phyloP scores from a whole-genome alignment of 2,113 vertebrate species.

The Brachyhypopomus occidentalis region DNA sequence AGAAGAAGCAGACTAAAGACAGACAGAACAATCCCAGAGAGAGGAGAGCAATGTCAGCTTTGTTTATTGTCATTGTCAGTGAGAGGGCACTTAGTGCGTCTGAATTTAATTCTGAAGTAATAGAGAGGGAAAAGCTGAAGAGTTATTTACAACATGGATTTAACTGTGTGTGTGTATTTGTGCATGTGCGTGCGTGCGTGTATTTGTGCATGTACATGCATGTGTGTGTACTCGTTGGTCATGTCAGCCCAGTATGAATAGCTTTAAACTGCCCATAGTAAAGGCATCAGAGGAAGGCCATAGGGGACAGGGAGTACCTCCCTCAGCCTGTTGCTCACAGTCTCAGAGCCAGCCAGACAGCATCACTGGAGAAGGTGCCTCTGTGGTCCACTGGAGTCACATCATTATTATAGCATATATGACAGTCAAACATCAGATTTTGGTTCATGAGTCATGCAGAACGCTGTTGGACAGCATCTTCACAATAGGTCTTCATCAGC shows the following conservation, averaged over 20 bases:
- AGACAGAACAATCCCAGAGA: slow-evolving; percentile 19
- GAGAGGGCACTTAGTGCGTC: background rate
- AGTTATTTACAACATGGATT: background rate
- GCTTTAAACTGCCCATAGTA: slow-evolving; percentile 64
- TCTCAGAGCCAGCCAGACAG: slow-evolving; percentile 28
- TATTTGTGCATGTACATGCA: background rate
- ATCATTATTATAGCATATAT: no score
- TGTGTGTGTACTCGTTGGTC: background rate
- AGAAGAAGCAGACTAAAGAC: slow-evolving; percentile 46
- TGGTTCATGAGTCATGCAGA: background rate
- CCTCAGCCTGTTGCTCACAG: slow-evolving; percentile 67
- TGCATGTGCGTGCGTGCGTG: background rate
- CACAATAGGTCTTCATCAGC: background rate
- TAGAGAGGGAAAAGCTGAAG: background rate
- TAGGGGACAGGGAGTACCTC: slow-evolving; percentile 72
- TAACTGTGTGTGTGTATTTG: background rate
- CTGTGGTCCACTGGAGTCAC: background rate
- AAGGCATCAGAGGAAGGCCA: slow-evolving; percentile 64
- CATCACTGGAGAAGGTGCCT: background rate
- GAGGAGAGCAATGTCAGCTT: slow-evolving; percentile 24
- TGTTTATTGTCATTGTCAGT: slow-evolving; percentile 7
- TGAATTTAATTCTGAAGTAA: background rate
- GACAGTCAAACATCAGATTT: background rate
- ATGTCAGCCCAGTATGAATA: slow-evolving; percentile 53
- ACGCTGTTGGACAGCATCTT: background rate